phyloP scores from a whole-genome alignment of 92 coral and sea anemone species.

The Bergia sp. region DNA sequence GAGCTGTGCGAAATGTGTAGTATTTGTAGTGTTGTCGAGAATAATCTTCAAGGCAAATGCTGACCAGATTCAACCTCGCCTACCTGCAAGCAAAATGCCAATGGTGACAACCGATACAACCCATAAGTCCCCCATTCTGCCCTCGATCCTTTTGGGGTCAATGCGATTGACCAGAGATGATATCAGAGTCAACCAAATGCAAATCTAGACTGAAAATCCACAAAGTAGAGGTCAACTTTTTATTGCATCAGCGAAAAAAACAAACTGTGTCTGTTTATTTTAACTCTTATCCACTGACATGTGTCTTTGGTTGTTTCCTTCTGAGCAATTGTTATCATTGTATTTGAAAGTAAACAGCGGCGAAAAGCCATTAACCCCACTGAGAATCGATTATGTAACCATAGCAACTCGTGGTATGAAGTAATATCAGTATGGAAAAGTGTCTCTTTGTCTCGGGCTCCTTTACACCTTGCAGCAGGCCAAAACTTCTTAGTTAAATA shows the following conservation, averaged over 20 bases:
- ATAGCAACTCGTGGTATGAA: neutral
- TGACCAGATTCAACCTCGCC: neutral
- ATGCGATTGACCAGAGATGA: neutral
- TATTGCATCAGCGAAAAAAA: neutral
- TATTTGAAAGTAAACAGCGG: neutral
- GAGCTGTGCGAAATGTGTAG: too few relatives aligned
- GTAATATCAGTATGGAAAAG: too few relatives aligned
- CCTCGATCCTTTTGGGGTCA: neutral
- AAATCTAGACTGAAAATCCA: neutral
- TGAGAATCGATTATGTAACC: neutral
- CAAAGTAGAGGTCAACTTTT: neutral
- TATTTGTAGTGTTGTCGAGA: too few relatives aligned
- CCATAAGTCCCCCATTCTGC: neutral
- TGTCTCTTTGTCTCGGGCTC: too few relatives aligned
- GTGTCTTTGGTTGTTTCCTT: neutral
- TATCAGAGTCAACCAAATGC: neutral
- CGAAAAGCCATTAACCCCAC: neutral
- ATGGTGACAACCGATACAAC: neutral
- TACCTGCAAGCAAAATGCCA: neutral
- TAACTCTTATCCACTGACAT: neutral
- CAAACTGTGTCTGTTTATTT: neutral
- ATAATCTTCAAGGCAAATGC: neutral
- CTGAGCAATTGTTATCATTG: neutral
- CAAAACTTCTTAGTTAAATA: too few relatives aligned
- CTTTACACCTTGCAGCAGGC: too few relatives aligned